A percentile compares a stretch with the other conserved stretches of the same genome.
Evolutionary conservation across 2,113 vertebrate species (phyloP).

Genomic region (Lophochroa leadbeateri): DNA sequence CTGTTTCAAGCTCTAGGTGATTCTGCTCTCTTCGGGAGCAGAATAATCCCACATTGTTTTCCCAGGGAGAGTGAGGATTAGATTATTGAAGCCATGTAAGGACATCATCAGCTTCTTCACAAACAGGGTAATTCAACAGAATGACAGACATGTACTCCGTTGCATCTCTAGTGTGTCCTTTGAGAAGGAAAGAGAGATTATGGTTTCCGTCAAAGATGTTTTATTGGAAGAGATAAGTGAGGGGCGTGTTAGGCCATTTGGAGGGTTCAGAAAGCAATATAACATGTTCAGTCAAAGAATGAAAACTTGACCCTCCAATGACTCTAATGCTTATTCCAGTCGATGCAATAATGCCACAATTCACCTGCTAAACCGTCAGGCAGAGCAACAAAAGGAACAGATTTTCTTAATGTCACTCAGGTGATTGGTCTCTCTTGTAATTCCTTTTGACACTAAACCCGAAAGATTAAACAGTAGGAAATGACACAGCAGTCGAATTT

Average conservation of each 20-base stretch:
- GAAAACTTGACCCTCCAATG: neutral
- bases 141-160: neutral
- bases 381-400: neutral
- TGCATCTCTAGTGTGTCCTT: neutral
- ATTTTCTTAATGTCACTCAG: slow-evolving; percentile 12
- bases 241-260: neutral
- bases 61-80: neutral
- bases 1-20: neutral
- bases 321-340: neutral
- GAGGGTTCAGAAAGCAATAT: neutral
- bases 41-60: neutral
- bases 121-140: neutral
- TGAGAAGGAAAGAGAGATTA: neutral
- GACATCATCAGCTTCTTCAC: neutral
- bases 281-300: neutral
- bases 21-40: neutral
- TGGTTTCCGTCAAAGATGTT: neutral
- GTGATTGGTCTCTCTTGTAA: neutral
- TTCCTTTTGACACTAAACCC: slow-evolving; percentile 4
- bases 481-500: neutral
- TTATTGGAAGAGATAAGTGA: neutral
- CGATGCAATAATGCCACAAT: neutral
- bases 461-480: neutral
- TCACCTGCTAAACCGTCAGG: neutral
- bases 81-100: neutral